Percentiles rank a stretch among this genome's conserved stretches.
phyloP scores from a whole-genome alignment of 2,888 invertebrate genomes.

The Phyllotreta striolata region DNA sequence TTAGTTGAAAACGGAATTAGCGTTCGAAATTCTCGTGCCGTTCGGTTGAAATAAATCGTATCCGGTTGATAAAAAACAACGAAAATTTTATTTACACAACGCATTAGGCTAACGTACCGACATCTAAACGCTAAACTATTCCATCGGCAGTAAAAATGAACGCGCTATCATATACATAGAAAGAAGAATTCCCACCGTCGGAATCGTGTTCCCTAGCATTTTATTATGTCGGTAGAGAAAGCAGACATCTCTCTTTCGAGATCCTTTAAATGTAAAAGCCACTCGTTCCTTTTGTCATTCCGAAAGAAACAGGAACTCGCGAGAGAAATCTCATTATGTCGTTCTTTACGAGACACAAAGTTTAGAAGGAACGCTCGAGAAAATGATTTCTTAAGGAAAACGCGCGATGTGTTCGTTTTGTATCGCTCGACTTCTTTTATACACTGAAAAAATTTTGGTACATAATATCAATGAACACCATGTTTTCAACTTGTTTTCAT shows the following conservation, averaged over 20 bases:
- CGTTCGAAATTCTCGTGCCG: too few relatives aligned
- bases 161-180: background rate
- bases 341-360: slow-evolving; percentile 38
- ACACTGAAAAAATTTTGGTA: too few relatives aligned
- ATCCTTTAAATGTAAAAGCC: slow-evolving; percentile 34
- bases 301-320: slow-evolving; percentile 31
- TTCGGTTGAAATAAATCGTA: too few relatives aligned
- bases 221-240: slow-evolving; percentile 32
- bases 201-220: slow-evolving; percentile 20
- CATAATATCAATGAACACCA: too few relatives aligned
- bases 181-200: slow-evolving; percentile 1
- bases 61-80: too few relatives aligned
- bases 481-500: too few relatives aligned
- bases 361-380: slow-evolving; percentile 29
- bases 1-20: too few relatives aligned
- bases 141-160: slow-evolving; percentile 11
- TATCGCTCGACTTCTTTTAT: slow-evolving; percentile 32
- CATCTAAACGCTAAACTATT: slow-evolving; percentile 7
- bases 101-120: background rate
- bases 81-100: too few relatives aligned
- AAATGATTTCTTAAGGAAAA: slow-evolving; percentile 36
- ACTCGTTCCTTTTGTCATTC: slow-evolving; percentile 38
- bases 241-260: slow-evolving; percentile 23
- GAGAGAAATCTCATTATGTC: slow-evolving; percentile 37
- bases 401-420: slow-evolving; percentile 21